Evolutionary conservation across 2,113 vertebrate species (phyloP), one percentile per base, ranked within the genome.

Genomic region (Sander lucioperca): DNA sequence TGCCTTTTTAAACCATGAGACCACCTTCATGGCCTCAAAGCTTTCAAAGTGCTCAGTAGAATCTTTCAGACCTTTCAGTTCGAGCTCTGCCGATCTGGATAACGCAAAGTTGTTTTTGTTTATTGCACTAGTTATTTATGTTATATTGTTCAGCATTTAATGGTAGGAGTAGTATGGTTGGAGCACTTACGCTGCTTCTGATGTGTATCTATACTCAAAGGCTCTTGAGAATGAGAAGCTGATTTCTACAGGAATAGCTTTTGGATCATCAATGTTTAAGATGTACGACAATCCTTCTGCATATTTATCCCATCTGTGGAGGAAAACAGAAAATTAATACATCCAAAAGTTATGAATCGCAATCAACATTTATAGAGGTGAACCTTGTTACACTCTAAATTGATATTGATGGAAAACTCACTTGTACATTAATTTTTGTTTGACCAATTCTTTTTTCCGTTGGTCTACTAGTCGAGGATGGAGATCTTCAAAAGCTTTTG

Each of bases 401-500:
- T 21, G 10, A 43, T 36, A 33, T n/a, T 8, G 33, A 33, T 48
- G 4, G 12, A 23, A n/a, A 3, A 64, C 85, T 90, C 18, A 92
- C 91, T 86, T 70, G 82, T 80, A 88, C 14, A 62, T 64, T 23
- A 77, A 43, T 50, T 81, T 82, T 23, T 82, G 62, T 36, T 48
- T 51, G 14, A 67, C 30, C 62, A 91, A 25, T 64, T 91, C 84
- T 39, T 68, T 77, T 63, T 36, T 72, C 10, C 90, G 73, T 19
- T 91, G 82, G 3, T 73, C 8, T 4, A 67, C 18, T 12, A 91
- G 66, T 56, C 10, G 43, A 6, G 83, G 79, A 56, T 83, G n/a
- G 2, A 62, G 15, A n/a, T 92, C 90, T 25, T 92, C 86, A 59
- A 53, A 83, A 7, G 65, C 59, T 39, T 88, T 86, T 23, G 58